phyloP scores from a whole-genome alignment of 2,113 vertebrate species.

The Athene noctua region DNA sequence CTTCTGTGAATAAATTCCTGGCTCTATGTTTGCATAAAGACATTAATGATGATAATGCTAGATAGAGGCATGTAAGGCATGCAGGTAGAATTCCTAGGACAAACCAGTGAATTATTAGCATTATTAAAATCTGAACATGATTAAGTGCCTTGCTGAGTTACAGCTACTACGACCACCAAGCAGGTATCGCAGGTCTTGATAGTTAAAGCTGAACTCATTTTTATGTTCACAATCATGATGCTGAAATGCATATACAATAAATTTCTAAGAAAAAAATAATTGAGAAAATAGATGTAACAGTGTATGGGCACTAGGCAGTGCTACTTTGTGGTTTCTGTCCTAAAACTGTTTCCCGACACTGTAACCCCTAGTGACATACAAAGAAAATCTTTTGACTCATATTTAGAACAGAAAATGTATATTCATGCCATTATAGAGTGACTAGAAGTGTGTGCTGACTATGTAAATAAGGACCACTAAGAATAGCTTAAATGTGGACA shows the following conservation, averaged over 20 bases:
- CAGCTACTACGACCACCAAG: neutral
- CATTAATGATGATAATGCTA: neutral
- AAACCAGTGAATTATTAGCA: neutral
- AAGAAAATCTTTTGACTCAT: too few relatives aligned
- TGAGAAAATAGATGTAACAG: neutral
- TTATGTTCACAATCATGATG: too few relatives aligned
- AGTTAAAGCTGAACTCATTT: too few relatives aligned
- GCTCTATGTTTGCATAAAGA: neutral
- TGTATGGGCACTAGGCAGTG: neutral
- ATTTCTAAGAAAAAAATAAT: neutral
- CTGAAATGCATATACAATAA: neutral
- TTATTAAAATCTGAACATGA: neutral
- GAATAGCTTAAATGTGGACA: neutral
- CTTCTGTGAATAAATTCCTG: neutral
- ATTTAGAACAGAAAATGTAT: neutral
- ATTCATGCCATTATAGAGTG: neutral
- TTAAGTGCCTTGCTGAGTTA: neutral
- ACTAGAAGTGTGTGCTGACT: neutral
- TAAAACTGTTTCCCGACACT: neutral
- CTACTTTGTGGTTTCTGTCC: neutral
- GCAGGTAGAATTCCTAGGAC: neutral
- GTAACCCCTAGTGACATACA: neutral
- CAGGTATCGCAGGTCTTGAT: neutral
- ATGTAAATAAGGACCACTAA: neutral
- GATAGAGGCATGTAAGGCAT: neutral